Percentiles rank a stretch among this genome's conserved stretches.
Evolutionary conservation across 2,113 vertebrate species (phyloP).

Genomic region (rat (Rattus norvegicus)): DNA sequence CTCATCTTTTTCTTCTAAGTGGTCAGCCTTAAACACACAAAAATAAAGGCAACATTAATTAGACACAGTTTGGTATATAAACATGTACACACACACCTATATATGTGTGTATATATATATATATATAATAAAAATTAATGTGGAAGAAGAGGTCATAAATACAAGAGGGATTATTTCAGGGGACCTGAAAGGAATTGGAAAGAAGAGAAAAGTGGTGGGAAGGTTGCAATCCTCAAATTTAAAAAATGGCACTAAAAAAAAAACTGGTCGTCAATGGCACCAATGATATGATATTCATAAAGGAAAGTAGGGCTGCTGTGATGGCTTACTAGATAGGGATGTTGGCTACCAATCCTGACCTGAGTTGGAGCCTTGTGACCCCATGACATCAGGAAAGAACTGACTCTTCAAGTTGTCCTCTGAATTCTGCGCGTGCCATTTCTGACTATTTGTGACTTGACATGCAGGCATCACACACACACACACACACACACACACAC

Average conservation of each 20-base stretch:
- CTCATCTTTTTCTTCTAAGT: not conserved
- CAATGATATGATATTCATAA: not conserved
- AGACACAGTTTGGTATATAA: not conserved
- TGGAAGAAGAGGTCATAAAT: not conserved
- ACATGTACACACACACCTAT: too few relatives aligned
- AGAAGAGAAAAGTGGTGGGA: not conserved
- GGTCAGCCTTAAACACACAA: not conserved
- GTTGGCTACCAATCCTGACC: not conserved
- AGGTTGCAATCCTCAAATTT: not conserved
- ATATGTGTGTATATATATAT: too few relatives aligned
- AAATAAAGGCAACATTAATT: not conserved
- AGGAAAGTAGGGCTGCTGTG: not conserved
- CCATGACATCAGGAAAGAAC: not conserved
- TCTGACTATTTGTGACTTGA: not conserved
- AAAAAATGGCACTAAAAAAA: not conserved
- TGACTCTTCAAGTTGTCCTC: not conserved
- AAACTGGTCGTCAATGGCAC: not conserved
- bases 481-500: too few relatives aligned
- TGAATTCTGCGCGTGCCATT: not conserved
- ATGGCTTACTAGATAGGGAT: not conserved
- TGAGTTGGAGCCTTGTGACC: not conserved
- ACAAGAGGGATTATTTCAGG: not conserved
- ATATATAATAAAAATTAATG: not conserved
- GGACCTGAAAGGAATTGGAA: not conserved
- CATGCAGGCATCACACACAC: not conserved